Evolutionary conservation across 1,140 invertebrate species (phyloP).

Genomic region (Diplogasteroides magnus): DNA sequence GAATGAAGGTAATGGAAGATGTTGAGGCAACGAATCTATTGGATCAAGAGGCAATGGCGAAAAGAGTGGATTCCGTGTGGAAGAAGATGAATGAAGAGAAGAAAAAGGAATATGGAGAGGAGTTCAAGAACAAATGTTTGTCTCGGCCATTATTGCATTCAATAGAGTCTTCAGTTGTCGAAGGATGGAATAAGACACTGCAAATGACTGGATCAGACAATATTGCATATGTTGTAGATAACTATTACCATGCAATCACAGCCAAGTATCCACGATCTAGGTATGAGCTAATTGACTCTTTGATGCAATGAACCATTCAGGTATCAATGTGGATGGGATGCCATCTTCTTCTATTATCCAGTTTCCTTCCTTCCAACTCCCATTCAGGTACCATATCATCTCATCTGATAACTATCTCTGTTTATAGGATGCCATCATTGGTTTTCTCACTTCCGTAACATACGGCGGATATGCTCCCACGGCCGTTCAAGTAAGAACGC

Average conservation of each 20-base stretch:
- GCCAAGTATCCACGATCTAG: slow-evolving; percentile 37
- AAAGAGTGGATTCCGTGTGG: slow-evolving; percentile 43
- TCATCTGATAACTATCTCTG: background rate
- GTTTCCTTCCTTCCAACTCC: slow-evolving; percentile 35
- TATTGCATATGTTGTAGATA: slow-evolving; percentile 44
- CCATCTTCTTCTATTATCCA: slow-evolving; percentile 37
- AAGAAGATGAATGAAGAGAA: slow-evolving; percentile 30
- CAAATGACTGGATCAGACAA: slow-evolving; percentile 28
- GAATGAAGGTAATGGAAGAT: background rate
- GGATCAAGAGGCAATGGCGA: slow-evolving; percentile 36
- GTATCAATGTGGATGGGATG: slow-evolving; percentile 43
- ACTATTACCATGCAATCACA: slow-evolving; percentile 45
- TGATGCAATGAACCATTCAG: slow-evolving; percentile 12
- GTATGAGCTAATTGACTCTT: background rate
- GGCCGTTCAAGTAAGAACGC: too few species aligned
- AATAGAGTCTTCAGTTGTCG: slow-evolving; percentile 35
- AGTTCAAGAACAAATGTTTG: slow-evolving; percentile 44
- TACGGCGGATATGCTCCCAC: too few species aligned
- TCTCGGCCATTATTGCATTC: background rate
- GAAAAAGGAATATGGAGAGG: slow-evolving; percentile 40
- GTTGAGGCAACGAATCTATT: slow-evolving; percentile 31
- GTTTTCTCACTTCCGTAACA: too few species aligned
- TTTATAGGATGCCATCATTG: background rate
- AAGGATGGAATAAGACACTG: slow-evolving; percentile 37
- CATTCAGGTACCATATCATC: background rate